Conservation (phyloP, 2,797 vertebrate genomes). For the Pseudochromis fuscus region DNA sequence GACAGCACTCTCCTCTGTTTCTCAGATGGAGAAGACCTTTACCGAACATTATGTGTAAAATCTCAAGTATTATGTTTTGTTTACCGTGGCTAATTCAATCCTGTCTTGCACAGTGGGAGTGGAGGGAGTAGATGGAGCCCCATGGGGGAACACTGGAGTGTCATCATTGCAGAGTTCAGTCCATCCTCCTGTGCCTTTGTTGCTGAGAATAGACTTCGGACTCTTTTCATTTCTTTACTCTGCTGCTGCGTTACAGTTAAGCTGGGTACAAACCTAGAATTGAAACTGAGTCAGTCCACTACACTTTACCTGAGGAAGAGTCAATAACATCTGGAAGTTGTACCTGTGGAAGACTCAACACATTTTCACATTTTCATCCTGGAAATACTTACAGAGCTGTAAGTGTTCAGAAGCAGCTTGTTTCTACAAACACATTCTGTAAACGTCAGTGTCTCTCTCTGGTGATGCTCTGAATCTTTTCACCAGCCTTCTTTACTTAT, state of each 20-base stretch:
- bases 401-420: too few species aligned
- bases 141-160: constrained; percentile 3
- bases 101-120: neutral
- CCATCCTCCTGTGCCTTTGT: constrained; percentile 11
- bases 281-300: too few species aligned
- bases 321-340: too few species aligned
- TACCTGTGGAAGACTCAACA: too few species aligned
- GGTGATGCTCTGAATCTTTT: too few species aligned
- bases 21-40: constrained; percentile 65
- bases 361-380: too few species aligned
- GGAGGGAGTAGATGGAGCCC: constrained; percentile 10
- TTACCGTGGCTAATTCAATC: constrained; percentile 46
- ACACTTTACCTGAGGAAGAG: too few species aligned
- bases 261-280: too few species aligned
- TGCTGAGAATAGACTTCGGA: neutral
- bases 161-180: constrained; percentile 1
- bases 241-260: neutral
- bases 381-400: too few species aligned
- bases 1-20: constrained; percentile 34
- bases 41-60: constrained; percentile 46
- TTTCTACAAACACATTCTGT: too few species aligned
- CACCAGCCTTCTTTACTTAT: too few species aligned
- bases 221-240: neutral
- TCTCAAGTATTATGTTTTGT: constrained; percentile 46
- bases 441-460: too few species aligned